Evolutionary conservation across 1,140 invertebrate species (phyloP), one percentile per base, ranked within the genome.

Genomic region (Hypsibius dujardini): DNA sequence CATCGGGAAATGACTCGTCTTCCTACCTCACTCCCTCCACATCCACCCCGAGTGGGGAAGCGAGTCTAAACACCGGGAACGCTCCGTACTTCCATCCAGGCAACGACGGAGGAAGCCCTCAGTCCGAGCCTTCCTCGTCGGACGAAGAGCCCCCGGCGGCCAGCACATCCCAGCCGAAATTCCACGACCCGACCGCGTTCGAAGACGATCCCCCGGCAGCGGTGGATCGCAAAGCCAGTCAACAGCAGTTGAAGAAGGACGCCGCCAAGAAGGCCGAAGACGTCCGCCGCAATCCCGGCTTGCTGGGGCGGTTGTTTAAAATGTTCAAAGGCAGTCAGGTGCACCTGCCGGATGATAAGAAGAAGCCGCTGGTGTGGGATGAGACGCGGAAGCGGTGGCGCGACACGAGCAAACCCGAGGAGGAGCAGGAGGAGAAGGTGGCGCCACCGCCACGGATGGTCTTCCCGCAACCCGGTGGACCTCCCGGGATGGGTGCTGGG

Each of bases 331-430:
- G 62, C 3, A 7, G 12, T 15, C 62, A 67, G 62, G 45, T 67
- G 3, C 62, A 67, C 42, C 42, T 67, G 42, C 62, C 62, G 42
- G 62, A 67, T 67, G 62, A 67, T 67, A 15, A 12, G 62, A 67
- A 67, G 42, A 12, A 12, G 12, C 12, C 62, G 62, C 45, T 67
- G 62, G 42, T 67, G 7, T 67, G 45, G 12, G 62, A 67, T 67
- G 62, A 67, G 42, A 42, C 12, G 3, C 12, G 45, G 62, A 67
- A 67, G 62, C 62, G 62, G 12, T 67, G 62, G 62, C 3, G 12
- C 12, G 62, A 67, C 42, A 67, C 62, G 12, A 67, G 62, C 45
- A 67, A 67, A 67, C 12, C 12, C 3, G 62, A 42, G 12, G 42
- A 45, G 12, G 62, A 67, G 42, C 12, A 67, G 42, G 62, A 67